Conservation (phyloP, 2,888 invertebrate genomes). For the Heliothis peltigera region DNA sequence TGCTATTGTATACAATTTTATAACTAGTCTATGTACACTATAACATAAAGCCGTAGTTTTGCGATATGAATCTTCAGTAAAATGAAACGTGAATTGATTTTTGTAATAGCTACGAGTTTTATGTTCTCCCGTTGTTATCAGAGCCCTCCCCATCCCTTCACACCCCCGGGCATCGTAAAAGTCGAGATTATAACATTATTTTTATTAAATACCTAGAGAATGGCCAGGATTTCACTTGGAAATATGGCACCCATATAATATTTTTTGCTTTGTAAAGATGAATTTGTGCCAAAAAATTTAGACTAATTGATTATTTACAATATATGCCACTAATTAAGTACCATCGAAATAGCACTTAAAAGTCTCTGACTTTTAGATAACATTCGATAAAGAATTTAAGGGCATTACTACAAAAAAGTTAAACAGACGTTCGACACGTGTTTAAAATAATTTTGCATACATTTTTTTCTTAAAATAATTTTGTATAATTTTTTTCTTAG, state of each 20-base stretch:
- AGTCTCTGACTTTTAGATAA: too few relatives aligned
- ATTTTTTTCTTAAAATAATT: too few relatives aligned
- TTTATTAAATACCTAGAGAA: conserved; percentile 30
- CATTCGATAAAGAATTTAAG: too few relatives aligned
- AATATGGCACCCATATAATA: conserved; percentile 1
- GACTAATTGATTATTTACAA: not conserved
- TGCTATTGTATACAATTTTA: not conserved
- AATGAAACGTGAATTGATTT: conserved; percentile 34
- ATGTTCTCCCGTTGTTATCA: conserved; percentile 40
- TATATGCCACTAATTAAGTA: too few relatives aligned
- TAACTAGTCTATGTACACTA: not conserved
- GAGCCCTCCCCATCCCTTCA: conserved; percentile 11
- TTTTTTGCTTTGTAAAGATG: not conserved
- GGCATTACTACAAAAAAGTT: too few relatives aligned
- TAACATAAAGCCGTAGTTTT: not conserved
- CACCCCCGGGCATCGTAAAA: conserved; percentile 44
- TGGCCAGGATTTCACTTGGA: not conserved
- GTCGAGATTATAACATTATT: conserved; percentile 32
- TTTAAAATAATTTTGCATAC: too few relatives aligned
- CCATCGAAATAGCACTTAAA: too few relatives aligned
- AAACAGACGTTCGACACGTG: too few relatives aligned
- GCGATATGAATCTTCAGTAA: conserved; percentile 8
- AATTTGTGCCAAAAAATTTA: not conserved
- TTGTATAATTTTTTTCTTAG: too few relatives aligned
- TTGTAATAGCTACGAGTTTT: conserved; percentile 37